phyloP scores from a whole-genome alignment of 2,113 vertebrate species.

The Cyanistes caeruleus region DNA sequence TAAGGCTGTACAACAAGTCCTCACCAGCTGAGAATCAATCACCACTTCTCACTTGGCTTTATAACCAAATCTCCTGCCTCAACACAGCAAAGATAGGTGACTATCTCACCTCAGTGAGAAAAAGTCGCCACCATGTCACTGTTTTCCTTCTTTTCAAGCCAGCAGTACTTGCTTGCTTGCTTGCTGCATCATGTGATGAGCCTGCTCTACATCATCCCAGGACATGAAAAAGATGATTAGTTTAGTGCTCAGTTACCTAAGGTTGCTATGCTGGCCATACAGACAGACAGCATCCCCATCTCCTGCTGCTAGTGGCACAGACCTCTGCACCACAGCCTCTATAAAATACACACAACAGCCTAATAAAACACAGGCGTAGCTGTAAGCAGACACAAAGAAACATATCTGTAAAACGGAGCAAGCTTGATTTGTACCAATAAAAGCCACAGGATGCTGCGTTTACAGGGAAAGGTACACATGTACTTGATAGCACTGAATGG shows the following conservation, averaged over 20 bases:
- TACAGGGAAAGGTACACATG: background rate
- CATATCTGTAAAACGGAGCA: background rate
- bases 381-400: slow-evolving; percentile 33
- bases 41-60: background rate
- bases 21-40: background rate
- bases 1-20: background rate
- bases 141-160: background rate
- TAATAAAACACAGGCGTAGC: background rate
- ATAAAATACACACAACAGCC: background rate
- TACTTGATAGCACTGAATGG: background rate
- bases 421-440: background rate
- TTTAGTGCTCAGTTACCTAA: background rate
- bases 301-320: background rate
- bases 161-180: background rate
- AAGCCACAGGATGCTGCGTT: background rate
- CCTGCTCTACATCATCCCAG: background rate
- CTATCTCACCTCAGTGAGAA: background rate
- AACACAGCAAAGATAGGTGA: background rate
- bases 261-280: background rate
- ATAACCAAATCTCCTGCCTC: background rate
- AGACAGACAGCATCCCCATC: background rate
- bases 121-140: background rate
- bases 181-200: background rate
- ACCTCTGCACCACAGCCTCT: background rate
- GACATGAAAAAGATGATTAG: background rate